Conservation (phyloP, 2,113 vertebrate genomes). For the Xenus cinereus region DNA sequence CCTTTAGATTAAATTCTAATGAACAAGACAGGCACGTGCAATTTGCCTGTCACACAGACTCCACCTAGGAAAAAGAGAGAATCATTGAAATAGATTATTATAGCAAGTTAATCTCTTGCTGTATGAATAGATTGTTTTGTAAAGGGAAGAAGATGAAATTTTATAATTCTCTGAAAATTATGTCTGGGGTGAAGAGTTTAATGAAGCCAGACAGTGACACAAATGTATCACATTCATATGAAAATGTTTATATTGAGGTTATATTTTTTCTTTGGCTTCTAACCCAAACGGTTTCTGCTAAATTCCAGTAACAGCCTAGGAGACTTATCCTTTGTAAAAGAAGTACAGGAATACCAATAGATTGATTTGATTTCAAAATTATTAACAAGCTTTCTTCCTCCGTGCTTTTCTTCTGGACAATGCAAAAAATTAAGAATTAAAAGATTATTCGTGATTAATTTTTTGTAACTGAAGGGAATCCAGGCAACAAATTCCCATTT, state of each 20-base stretch:
- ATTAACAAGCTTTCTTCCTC: background rate
- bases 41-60: background rate
- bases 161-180: constrained; percentile 55
- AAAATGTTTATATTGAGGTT: constrained; percentile 41
- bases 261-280: constrained; percentile 12
- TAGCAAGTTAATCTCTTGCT: constrained; percentile 4
- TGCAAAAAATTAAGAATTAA: background rate
- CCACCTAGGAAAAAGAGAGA: background rate
- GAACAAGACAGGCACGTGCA: background rate
- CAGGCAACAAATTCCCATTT: constrained; percentile 43
- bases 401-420: background rate
- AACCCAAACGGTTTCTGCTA: constrained; percentile 27
- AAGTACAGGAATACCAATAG: background rate
- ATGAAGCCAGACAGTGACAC: constrained; percentile 50
- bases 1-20: background rate
- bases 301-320: constrained; percentile 8
- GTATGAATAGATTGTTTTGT: constrained; percentile 43
- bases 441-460: background rate
- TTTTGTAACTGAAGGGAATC: constrained; percentile 7
- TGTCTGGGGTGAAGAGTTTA: constrained; percentile 49
- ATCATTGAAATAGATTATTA: background rate
- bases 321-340: background rate
- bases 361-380: background rate
- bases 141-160: constrained; percentile 46
- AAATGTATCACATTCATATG: constrained; percentile 38